These are phyloP conservation scores for Chaenodraco wilsoni DNA, from an alignment of 2,797 vertebrate species.

Conservation along the genomic window DNA sequence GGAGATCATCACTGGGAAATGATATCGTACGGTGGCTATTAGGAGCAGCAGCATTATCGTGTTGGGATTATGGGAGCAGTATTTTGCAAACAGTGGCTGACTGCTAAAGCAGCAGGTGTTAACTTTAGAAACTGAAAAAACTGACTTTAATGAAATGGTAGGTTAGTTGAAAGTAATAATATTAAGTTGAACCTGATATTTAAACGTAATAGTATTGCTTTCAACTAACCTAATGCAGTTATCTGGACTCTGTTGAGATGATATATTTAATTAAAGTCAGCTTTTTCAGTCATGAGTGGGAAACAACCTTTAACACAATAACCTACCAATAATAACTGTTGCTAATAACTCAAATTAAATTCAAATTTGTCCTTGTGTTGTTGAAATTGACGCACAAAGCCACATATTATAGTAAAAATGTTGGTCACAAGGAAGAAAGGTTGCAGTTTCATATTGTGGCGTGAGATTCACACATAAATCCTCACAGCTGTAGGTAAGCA, in stretches of 20 bases:
- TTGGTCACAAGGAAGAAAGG: constrained; percentile 48
- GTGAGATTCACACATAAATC: constrained; percentile 35
- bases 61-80: constrained; percentile 17
- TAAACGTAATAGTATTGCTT: too few species aligned
- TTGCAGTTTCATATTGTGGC: constrained; percentile 43
- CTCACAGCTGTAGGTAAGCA: constrained; percentile 44
- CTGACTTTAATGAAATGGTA: neutral
- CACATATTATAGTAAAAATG: constrained; percentile 77
- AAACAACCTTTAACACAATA: too few species aligned
- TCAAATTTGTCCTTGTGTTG: too few species aligned
- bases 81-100: constrained; percentile 8
- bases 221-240: too few species aligned
- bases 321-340: too few species aligned
- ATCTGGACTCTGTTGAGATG: too few species aligned
- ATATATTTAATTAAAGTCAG: too few species aligned
- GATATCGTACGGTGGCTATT: constrained; percentile 24
- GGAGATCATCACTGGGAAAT: constrained; percentile 45
- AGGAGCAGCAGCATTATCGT: constrained; percentile 22
- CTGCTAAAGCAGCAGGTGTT: constrained; percentile 7
- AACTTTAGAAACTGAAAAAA: constrained; percentile 30
- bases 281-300: too few species aligned
- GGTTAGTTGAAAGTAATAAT: too few species aligned
- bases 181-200: too few species aligned
- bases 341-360: too few species aligned
- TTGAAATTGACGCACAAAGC: constrained; percentile 47